Percentiles rank a stretch among this genome's conserved stretches.
Conservation (phyloP, 2,113 vertebrate species). For the Melanocharis versteri region DNA sequence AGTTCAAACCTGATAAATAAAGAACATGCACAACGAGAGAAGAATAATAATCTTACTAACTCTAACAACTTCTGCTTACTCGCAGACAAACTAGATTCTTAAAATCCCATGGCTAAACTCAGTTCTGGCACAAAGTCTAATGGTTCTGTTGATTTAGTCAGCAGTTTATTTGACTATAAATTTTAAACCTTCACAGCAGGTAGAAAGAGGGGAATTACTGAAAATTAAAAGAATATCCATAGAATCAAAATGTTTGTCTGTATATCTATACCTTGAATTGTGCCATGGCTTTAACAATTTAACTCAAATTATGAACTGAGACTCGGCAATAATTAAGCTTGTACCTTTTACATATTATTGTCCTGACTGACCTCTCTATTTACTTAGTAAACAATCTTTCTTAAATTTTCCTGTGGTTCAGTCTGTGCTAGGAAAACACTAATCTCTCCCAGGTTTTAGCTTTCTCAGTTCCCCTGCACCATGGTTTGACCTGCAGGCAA, state of each 20-base stretch:
- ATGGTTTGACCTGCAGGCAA: slow-evolving; percentile 74
- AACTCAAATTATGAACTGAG: neutral
- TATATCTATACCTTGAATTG: neutral
- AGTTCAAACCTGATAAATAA: neutral
- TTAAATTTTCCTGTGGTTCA: slow-evolving; percentile 21
- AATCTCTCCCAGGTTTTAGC: slow-evolving; percentile 59
- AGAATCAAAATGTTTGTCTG: neutral
- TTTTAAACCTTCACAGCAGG: neutral
- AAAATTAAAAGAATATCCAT: neutral
- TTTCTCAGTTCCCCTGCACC: slow-evolving; percentile 47
- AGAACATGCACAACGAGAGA: neutral
- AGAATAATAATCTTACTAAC: neutral
- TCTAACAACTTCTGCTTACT: neutral
- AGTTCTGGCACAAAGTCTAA: neutral
- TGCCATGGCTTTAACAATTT: neutral
- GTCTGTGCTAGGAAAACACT: neutral
- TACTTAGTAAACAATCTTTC: neutral
- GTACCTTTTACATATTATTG: neutral
- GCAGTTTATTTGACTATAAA: neutral
- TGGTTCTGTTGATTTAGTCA: neutral
- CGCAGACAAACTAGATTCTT: neutral
- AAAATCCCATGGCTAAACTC: neutral
- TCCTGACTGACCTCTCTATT: neutral
- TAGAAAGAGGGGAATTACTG: neutral
- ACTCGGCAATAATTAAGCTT: neutral